These are phyloP conservation scores for Orchesella cincta DNA, from an alignment of 1,140 invertebrate species.

Conservation along the genomic window DNA sequence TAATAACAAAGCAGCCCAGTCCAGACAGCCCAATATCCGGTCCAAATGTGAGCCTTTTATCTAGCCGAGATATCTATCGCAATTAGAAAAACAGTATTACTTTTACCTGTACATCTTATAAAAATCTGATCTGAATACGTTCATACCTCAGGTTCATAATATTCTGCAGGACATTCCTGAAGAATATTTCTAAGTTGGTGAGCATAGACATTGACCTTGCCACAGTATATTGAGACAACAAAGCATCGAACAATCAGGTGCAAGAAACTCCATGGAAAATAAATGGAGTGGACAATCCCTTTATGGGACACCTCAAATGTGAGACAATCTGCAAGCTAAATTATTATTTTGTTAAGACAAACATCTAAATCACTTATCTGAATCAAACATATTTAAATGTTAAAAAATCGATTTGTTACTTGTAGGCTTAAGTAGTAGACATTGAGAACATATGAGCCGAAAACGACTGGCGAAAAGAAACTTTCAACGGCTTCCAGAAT, in stretches of 20 bases:
- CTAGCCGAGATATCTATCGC: background rate
- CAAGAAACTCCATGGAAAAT: conserved; percentile 37
- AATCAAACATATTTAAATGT: too few relatives aligned
- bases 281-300: conserved; percentile 17
- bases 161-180: conserved; percentile 31
- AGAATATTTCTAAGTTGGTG: conserved; percentile 33
- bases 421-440: conserved; percentile 39
- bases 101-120: too few relatives aligned
- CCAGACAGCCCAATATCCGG: conserved; percentile 31
- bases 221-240: conserved; percentile 17
- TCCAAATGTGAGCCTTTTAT: background rate
- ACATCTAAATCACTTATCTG: too few relatives aligned
- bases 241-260: conserved; percentile 32
- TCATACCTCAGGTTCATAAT: conserved; percentile 30
- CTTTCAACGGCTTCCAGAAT: conserved; percentile 25
- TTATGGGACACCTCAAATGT: background rate
- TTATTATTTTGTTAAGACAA: background rate
- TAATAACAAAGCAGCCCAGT: conserved; percentile 34
- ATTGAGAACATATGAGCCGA: conserved; percentile 35
- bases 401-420: too few relatives aligned
- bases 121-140: too few relatives aligned
- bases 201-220: conserved; percentile 30
- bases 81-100: too few relatives aligned
- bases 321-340: background rate
- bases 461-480: conserved; percentile 38